Conservation (phyloP, 2,888 invertebrate species). For the Epistrophe grossulariae region DNA sequence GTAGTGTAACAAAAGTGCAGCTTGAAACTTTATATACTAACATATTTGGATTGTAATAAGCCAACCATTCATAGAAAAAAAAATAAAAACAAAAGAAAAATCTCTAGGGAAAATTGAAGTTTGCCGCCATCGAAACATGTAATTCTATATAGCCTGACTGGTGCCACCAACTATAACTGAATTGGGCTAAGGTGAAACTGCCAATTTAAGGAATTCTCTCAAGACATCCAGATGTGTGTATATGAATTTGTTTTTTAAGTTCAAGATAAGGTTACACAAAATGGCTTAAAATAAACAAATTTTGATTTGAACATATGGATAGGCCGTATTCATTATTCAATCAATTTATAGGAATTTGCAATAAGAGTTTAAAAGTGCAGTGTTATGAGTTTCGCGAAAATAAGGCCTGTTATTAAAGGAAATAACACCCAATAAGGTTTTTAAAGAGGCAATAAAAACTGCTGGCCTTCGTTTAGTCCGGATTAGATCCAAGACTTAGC, state of each 20-base stretch:
- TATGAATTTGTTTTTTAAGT: neutral
- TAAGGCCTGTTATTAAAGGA: no score
- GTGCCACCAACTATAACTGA: slow-evolving; percentile 54
- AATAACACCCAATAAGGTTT: no score
- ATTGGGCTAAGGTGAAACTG: slow-evolving; percentile 75
- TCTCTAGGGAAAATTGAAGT: slow-evolving; percentile 13
- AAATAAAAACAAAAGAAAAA: neutral
- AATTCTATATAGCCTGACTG: slow-evolving; percentile 60
- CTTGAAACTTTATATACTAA: slow-evolving; percentile 53
- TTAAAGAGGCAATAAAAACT: no score
- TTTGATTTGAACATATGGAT: no score
- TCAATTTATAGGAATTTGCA: no score
- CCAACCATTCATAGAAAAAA: neutral
- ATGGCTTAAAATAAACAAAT: neutral
- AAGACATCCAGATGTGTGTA: slow-evolving; percentile 8
- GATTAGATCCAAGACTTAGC: no score
- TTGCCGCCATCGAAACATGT: slow-evolving; percentile 20
- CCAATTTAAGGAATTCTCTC: slow-evolving; percentile 68
- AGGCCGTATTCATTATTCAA: no score
- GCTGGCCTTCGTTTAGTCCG: no score
- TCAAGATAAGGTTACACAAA: neutral
- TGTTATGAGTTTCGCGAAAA: no score
- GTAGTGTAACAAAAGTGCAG: slow-evolving; percentile 70
- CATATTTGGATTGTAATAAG: slow-evolving; percentile 54
- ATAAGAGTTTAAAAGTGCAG: no score